phyloP scores from a whole-genome alignment of 2,113 vertebrate species.

The Caracal caracal region DNA sequence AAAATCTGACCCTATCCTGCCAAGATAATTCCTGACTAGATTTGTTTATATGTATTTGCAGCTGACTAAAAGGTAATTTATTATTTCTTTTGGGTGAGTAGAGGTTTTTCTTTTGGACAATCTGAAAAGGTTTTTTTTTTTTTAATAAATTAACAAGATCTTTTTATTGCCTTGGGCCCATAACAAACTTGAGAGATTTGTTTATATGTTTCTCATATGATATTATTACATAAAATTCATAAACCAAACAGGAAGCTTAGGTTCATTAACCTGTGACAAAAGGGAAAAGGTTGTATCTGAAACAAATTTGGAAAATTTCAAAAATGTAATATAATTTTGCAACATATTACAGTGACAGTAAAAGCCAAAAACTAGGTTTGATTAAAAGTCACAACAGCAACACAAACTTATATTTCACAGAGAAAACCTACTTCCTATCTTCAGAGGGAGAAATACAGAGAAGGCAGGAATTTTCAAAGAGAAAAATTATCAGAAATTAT shows the following conservation, averaged over 20 bases:
- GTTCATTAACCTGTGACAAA: neutral
- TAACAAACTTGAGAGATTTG: neutral
- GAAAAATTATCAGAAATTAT: constrained; percentile 75
- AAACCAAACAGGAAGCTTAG: neutral
- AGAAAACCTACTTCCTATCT: neutral
- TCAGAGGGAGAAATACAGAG: constrained; percentile 7
- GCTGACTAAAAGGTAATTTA: neutral
- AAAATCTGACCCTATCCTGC: neutral
- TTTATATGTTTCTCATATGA: neutral
- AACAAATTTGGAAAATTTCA: neutral
- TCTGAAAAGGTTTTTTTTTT: neutral
- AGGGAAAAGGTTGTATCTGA: neutral
- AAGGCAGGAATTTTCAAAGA: neutral
- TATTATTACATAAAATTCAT: neutral
- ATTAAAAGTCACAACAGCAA: constrained; percentile 3
- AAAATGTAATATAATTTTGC: constrained; percentile 4
- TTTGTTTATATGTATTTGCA: neutral
- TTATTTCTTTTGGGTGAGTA: neutral
- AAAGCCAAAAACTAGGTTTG: constrained; percentile 15
- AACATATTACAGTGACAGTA: rapidly evolving
- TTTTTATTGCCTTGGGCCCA: neutral
- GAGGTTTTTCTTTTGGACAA: neutral
- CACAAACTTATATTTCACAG: neutral
- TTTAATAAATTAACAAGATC: neutral
- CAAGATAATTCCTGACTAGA: neutral